Evolutionary conservation across 2,888 invertebrate species (phyloP).

Genomic region (Chorisops tibialis): DNA sequence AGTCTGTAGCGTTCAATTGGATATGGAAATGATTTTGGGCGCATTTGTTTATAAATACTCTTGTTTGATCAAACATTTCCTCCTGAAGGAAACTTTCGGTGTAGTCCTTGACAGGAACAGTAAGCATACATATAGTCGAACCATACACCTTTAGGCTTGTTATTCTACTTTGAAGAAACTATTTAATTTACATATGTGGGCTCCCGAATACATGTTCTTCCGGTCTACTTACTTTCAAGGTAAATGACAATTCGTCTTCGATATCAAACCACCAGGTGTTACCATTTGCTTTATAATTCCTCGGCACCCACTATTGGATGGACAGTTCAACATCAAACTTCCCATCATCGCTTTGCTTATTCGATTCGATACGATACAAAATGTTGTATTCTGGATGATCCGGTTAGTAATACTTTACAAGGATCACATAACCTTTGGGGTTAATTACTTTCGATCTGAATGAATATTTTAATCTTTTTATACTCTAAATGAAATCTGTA

Average conservation of each 20-base stretch:
- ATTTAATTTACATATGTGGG: too few relatives aligned
- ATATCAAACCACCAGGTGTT: conserved; percentile 69
- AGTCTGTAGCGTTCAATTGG: conserved; percentile 63
- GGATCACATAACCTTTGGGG: conserved; percentile 78
- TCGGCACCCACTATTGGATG: conserved; percentile 88
- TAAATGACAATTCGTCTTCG: conserved; percentile 76
- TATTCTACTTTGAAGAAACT: too few relatives aligned
- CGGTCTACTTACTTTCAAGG: conserved; percentile 65
- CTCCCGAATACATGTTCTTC: too few relatives aligned
- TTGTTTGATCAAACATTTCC: conserved; percentile 79
- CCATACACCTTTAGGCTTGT: conserved; percentile 68
- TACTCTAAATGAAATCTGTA: too few relatives aligned
- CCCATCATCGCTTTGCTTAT: conserved; percentile 69
- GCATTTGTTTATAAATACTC: conserved; percentile 85
- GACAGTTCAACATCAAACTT: conserved; percentile 74
- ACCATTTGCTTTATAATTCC: conserved; percentile 67
- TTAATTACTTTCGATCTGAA: conserved; percentile 66
- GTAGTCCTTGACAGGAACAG: conserved; percentile 74
- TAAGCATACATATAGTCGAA: conserved; percentile 83
- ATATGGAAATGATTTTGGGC: conserved; percentile 83
- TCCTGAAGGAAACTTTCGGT: conserved; percentile 68
- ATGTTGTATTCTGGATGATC: conserved; percentile 72
- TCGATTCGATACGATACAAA: conserved; percentile 67
- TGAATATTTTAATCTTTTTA: too few relatives aligned
- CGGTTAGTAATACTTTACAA: conserved; percentile 94